Base-by-base conservation (phyloP, 2,113 vertebrate genomes). In the Tamias sibiricus region DNA sequence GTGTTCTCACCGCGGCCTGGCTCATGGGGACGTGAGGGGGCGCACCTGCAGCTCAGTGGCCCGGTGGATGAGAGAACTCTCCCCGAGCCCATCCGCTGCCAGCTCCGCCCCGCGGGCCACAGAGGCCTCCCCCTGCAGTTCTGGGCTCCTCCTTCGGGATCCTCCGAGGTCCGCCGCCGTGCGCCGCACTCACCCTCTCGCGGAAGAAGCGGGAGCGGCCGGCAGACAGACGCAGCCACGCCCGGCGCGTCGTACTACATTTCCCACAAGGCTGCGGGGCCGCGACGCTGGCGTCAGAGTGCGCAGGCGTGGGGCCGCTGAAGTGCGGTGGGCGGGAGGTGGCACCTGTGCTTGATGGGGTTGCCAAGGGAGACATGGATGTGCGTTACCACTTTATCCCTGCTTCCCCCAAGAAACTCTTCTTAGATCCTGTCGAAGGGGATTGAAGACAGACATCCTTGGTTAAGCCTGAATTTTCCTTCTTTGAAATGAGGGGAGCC, bases 301-400 rank as follows among this genome's bases (percentile, higher is more conserved):
- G 86, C 86, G 95, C 96, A 90, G 28, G 91, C 80, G 85, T 84
- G 0, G 16, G 6, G 12, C 16, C 0, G 19, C 66, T 1, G 4
- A 5, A 0, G 42, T 4, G 24, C 26, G 7, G 24, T 9, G 10
- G 26, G 14, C 2, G 3, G 6, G 44, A 0, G 0, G 0, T 0
- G 13, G 42, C 4, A 0, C 0, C 6, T 0, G 4, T 2, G 0
- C 0, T 0, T 28, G 2, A 0, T 6, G 44, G 11, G 6, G 0
- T 16, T 7, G 52, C 8, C 5, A 3, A 20, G 9, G 5, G 0
- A 0, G 16, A 1, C 20, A 28, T 0, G 13, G 19, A 0, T 0
- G 19, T 30, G 42, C 16, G 14, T 8, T 4, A 20, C 17, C 2
- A 30, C 20, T 10, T 69, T 44, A 20, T 4, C 3, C 20, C 0